Evolutionary conservation across 2,888 invertebrate genomes (phyloP).

Genomic region (Himalopsyche japonica): DNA sequence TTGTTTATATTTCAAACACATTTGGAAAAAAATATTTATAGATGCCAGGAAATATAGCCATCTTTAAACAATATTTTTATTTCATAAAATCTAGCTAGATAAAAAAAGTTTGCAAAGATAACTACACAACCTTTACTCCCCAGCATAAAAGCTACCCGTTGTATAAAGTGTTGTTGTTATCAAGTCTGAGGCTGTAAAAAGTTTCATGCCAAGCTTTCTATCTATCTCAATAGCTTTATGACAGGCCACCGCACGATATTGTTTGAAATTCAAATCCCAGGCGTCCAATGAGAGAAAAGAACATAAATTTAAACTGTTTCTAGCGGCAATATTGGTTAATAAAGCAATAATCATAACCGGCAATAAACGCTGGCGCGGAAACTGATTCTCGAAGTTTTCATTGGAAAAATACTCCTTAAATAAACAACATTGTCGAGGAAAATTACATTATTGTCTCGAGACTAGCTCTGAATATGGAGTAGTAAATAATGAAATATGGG

Average conservation of each 20-base stretch:
- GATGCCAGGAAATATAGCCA: neutral
- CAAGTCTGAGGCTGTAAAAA: conserved; percentile 27
- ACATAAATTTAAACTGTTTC: conserved; percentile 37
- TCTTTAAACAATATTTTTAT: neutral
- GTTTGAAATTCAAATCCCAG: conserved; percentile 36
- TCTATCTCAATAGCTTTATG: conserved; percentile 38
- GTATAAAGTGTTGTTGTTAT: neutral
- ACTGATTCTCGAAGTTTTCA: conserved; percentile 4
- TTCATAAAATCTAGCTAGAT: neutral
- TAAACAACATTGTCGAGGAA: conserved; percentile 17
- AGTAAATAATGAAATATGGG: neutral
- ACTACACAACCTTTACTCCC: neutral
- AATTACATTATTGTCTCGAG: conserved; percentile 10
- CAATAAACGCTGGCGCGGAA: conserved; percentile 30
- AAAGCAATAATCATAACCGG: conserved; percentile 59
- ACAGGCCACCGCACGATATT: conserved; percentile 34
- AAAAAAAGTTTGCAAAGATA: neutral
- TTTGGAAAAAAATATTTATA: neutral
- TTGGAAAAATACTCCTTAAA: conserved; percentile 12
- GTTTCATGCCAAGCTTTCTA: conserved; percentile 39
- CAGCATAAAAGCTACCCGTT: neutral
- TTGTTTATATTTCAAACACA: no score
- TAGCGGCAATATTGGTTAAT: conserved; percentile 59
- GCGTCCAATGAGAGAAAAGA: conserved; percentile 32
- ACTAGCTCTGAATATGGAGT: neutral